Evolutionary conservation across 2,797 vertebrate genomes (phyloP), one percentile per base, ranked within the genome.

Genomic region (Pangasius mekongensis): DNA sequence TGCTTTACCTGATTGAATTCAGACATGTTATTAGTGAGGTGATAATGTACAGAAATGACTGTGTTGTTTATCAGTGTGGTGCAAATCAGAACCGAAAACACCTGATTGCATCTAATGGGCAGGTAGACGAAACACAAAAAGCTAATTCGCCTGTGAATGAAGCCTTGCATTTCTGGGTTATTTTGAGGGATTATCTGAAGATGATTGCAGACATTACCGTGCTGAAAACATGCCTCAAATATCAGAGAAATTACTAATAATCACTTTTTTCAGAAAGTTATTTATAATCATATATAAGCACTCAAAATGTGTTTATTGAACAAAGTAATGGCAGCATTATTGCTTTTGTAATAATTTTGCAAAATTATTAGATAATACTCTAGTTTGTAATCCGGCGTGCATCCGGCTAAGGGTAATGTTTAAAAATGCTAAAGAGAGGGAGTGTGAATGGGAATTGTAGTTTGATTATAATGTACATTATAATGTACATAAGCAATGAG

Each of bases 1-100:
- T 67, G 64, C 22, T 24, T 54, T 64, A 10, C 56, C 18, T 52
- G 54, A 64, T 87, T 62, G 33, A 84, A 88, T 88, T 39, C 22
- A 0, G 62, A 14, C 2, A 24, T 69, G 62, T 76, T 43, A 58
- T 24, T 73, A 13, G 52, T 16, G 11, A 22, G 8, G 52, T 33
- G 60, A 52, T 67, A 67, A 85, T 67, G 49, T 16, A 22, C 47
- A 13, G 87, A 80, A 88, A 76, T 66, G 67, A 67, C 71, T 49
- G 24, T 33, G 47, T 6, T 20, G 47, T 49, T 52, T 64, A 49
- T 62, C 24, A 49, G 0, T 33, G 30, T 13, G 73, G 73, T 76
- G 73, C 49, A 24, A 80, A 78, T 85, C 47, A 9, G 49, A 80
- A 33, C 33, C 22, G 49, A 71, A 81, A 77, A 84, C 58, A 67